Evolutionary conservation across 2,888 invertebrate genomes (phyloP).

Genomic region (Napeogenes inachia): DNA sequence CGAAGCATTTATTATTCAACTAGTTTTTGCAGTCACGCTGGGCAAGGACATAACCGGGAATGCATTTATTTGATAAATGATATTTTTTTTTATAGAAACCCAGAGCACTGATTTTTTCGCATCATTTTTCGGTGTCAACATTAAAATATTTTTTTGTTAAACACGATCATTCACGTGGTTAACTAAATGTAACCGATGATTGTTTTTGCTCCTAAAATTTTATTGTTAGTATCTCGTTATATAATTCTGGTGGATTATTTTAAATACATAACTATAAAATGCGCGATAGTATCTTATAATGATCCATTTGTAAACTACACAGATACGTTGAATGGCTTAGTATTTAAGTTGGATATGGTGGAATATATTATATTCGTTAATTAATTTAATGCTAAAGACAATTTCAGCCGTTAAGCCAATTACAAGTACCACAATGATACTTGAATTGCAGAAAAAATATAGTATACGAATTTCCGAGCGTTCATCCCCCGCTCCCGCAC

Average conservation of each 20-base stretch:
- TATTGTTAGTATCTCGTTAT: constrained; percentile 51
- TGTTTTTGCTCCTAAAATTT: constrained; percentile 37
- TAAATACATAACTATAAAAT: constrained; percentile 40
- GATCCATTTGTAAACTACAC: constrained; percentile 39
- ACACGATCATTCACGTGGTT: constrained; percentile 49
- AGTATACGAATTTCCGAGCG: constrained; percentile 74
- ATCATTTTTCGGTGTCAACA: constrained; percentile 64
- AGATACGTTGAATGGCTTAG: constrained; percentile 34
- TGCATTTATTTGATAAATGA: constrained; percentile 75
- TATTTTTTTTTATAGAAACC: constrained; percentile 55
- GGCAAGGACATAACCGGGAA: constrained; percentile 70
- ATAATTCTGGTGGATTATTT: constrained; percentile 33
- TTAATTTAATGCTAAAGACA: constrained; percentile 61
- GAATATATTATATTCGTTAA: constrained; percentile 40
- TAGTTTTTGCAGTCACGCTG: constrained; percentile 75
- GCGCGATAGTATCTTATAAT: constrained; percentile 43
- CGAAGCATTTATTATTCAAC: constrained; percentile 70
- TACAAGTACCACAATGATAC: constrained; percentile 70
- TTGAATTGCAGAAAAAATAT: constrained; percentile 73
- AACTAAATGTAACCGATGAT: constrained; percentile 29
- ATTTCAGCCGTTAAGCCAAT: constrained; percentile 70
- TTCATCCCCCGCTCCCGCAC: constrained; percentile 76
- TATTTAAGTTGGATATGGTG: constrained; percentile 44
- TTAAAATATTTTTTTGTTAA: constrained; percentile 51
- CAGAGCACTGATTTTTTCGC: constrained; percentile 43